Base-by-base conservation (phyloP, 2,113 vertebrate species). In the Oophaga pumilio region DNA sequence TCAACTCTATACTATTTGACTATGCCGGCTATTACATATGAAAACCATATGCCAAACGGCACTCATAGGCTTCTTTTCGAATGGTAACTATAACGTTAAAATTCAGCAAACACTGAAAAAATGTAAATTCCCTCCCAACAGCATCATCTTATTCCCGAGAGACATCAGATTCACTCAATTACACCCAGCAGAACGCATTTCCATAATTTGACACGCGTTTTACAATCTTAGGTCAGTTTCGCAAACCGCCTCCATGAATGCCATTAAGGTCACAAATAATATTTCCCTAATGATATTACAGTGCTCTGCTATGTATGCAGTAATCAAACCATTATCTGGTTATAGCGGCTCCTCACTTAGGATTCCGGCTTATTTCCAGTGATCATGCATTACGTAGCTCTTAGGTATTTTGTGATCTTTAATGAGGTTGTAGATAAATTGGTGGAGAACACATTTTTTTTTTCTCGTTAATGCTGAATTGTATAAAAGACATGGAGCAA, bases 151-250 rank as follows among this genome's bases (percentile, higher is more conserved):
- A 6, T 83, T 82, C 62, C 79, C 50, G 24, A 24, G 57, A 64
- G 57, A 74, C 57, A 64, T 62, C 57, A 4, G 68, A 28, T 87
- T 76, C 86, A 76, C 79, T 83, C 79, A 76, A 82, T 87, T 87
- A 82, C 86, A 64, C 79, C 66, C 68, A 62, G 79, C 69, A 87
- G 79, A 76, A 83, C 57, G 20, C 62, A 87, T 87, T 87, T 87
- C 86, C 86, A 87, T 87, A 87, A 87, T 87, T 87, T 83, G 86
- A 83, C 69, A 64, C 62, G 20, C 43, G 62, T n/a, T 81, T 60
- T 78, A 78, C 85, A 85, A 76, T 74, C 56, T 64, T 24, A 78
- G 74, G 85, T 78, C 74, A 86, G 52, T 71, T 80, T 69, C 66
- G 53, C 86, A 52, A 87, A 64, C 15, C 10, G 69, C 60, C 57